Evolutionary conservation across 2,113 vertebrate species (phyloP).

Genomic region (Cathartes aura): DNA sequence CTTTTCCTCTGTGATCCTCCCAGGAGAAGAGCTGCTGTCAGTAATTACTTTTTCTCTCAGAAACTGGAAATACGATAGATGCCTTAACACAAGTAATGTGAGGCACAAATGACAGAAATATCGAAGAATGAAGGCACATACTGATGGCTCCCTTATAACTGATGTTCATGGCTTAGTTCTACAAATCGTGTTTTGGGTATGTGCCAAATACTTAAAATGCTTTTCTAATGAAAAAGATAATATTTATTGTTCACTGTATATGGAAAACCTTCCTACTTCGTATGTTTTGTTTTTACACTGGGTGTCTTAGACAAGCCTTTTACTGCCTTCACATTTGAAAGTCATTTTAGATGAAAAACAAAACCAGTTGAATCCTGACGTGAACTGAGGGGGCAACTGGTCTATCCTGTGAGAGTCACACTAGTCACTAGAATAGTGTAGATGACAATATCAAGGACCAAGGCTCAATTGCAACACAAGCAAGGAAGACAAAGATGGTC

Average conservation of each 20-base stretch:
- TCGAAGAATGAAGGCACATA: background rate
- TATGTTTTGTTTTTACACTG: background rate
- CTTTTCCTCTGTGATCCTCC: background rate
- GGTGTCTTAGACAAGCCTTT: background rate
- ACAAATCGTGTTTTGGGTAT: background rate
- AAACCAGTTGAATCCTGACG: background rate
- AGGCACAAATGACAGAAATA: background rate
- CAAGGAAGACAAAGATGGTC: background rate
- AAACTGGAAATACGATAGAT: background rate
- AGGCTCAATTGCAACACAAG: background rate
- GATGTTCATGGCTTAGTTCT: background rate
- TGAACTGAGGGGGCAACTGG: background rate
- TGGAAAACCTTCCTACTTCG: background rate
- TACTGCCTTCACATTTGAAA: background rate
- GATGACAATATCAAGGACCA: background rate
- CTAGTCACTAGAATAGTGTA: background rate
- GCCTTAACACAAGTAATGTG: background rate
- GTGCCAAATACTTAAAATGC: background rate
- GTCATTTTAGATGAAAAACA: background rate
- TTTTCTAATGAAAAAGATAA: background rate
- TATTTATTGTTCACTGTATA: background rate
- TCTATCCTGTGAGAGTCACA: background rate
- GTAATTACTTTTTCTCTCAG: background rate
- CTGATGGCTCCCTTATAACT: background rate
- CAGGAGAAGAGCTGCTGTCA: background rate